phyloP scores from a whole-genome alignment of 1,140 invertebrate genomes.

The Philopotamus ludificatus region DNA sequence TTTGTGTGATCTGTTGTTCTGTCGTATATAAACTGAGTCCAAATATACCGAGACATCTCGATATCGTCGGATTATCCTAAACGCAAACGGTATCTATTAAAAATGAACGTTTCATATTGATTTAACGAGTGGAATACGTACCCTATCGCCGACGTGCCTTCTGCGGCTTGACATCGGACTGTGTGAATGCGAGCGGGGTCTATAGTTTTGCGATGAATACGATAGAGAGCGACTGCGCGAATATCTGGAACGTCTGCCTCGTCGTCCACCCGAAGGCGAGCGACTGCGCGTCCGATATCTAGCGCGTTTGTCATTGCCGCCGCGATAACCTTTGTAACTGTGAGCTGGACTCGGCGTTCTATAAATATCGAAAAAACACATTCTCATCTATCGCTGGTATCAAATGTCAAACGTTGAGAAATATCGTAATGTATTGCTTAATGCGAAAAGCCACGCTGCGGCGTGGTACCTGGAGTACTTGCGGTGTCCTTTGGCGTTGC shows the following conservation, averaged over 20 bases:
- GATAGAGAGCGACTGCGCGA: slow-evolving; percentile 51
- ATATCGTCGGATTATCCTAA: slow-evolving; percentile 81
- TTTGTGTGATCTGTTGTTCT: slow-evolving; percentile 88
- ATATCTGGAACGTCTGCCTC: slow-evolving; percentile 46
- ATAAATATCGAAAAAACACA: background rate
- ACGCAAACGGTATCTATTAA: slow-evolving; percentile 17
- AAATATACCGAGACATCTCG: slow-evolving; percentile 92
- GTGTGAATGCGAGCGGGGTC: slow-evolving; percentile 50
- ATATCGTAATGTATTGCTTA: background rate
- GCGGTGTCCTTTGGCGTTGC: slow-evolving; percentile 30
- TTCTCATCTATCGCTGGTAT: background rate
- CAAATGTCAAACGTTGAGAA: background rate
- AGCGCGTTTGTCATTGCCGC: slow-evolving; percentile 6
- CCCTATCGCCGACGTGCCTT: slow-evolving; percentile 53
- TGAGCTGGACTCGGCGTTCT: slow-evolving; percentile 21
- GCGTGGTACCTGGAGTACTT: slow-evolving; percentile 31
- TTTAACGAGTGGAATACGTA: slow-evolving; percentile 36
- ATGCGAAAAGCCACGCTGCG: background rate
- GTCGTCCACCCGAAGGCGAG: slow-evolving; percentile 33
- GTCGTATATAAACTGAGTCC: slow-evolving; percentile 91
- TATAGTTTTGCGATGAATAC: slow-evolving; percentile 52
- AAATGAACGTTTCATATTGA: background rate
- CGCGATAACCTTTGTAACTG: slow-evolving; percentile 13
- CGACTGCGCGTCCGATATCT: slow-evolving; percentile 27
- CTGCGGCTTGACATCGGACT: slow-evolving; percentile 54